These are phyloP conservation scores for Brachypodius melanocephalos DNA, from an alignment of 2,113 vertebrate genomes.

Conservation along the genomic window DNA sequence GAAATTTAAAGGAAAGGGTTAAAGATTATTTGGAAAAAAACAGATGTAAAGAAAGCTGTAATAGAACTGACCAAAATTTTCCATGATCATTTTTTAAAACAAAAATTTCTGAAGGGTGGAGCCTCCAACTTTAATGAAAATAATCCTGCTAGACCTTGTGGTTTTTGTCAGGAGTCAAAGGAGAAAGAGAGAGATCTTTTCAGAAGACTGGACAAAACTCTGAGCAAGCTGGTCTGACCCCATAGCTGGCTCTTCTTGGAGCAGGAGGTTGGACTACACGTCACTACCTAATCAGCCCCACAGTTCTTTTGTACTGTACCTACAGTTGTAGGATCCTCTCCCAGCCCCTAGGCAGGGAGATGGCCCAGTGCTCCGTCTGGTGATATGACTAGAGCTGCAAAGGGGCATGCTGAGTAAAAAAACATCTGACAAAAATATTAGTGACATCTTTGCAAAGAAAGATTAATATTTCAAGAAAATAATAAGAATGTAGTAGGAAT, in stretches of 20 bases:
- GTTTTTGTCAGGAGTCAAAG: neutral
- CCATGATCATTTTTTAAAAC: neutral
- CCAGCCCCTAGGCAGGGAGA: neutral
- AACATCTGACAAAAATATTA: neutral
- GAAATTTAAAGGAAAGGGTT: neutral
- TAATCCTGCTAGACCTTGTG: neutral
- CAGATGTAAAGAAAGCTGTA: neutral
- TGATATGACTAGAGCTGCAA: neutral
- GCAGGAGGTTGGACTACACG: neutral
- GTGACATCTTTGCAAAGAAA: neutral
- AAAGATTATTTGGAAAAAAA: neutral
- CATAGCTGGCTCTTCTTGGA: neutral
- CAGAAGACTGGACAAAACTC: neutral
- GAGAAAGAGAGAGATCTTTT: neutral
- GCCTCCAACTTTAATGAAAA: neutral
- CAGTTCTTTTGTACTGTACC: rapidly evolving
- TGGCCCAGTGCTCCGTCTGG: neutral
- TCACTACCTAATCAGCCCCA: neutral
- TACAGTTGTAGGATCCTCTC: rapidly evolving
- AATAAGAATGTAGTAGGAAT: neutral
- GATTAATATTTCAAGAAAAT: neutral
- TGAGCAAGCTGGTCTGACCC: neutral
- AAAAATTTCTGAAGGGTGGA: neutral
- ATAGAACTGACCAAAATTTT: neutral
- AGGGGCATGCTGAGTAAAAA: neutral